Conservation (phyloP, 2,888 invertebrate genomes). For the Zootermopsis nevadensis region DNA sequence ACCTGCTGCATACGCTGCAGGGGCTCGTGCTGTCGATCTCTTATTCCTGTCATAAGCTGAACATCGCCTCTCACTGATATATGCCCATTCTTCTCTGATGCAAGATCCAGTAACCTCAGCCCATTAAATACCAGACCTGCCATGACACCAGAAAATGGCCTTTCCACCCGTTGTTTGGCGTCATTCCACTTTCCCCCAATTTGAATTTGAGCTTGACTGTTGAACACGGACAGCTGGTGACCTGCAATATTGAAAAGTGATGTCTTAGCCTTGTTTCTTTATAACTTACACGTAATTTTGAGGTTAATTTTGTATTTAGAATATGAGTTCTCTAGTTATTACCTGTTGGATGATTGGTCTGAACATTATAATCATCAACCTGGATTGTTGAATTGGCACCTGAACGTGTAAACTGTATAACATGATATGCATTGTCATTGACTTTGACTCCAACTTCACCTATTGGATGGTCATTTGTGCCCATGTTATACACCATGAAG, state of each 20-base stretch:
- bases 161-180: slow-evolving; percentile 75
- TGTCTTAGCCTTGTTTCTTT: background rate
- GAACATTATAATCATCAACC: slow-evolving; percentile 90
- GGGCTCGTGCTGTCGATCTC: slow-evolving; percentile 57
- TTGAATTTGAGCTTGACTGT: slow-evolving; percentile 89
- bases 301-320: too few relatives aligned
- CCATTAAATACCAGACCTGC: slow-evolving; percentile 92
- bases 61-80: slow-evolving; percentile 86
- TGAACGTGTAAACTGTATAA: slow-evolving; percentile 87
- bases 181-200: slow-evolving; percentile 86
- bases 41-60: slow-evolving; percentile 77
- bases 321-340: slow-evolving; percentile 55
- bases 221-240: slow-evolving; percentile 87
- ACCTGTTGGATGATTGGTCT: slow-evolving; percentile 88
- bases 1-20: slow-evolving; percentile 91
- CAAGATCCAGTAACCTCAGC: slow-evolving; percentile 83
- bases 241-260: slow-evolving; percentile 67
- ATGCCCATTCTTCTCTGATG: slow-evolving; percentile 84
- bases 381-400: slow-evolving; percentile 93
- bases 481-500: slow-evolving; percentile 94
- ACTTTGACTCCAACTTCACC: slow-evolving; percentile 91
- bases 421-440: slow-evolving; percentile 94
- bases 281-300: too few relatives aligned
- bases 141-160: slow-evolving; percentile 88
- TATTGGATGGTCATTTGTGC: slow-evolving; percentile 89